Evolutionary conservation across 2,888 invertebrate genomes (phyloP).

Genomic region (Dicranocentrus wangi): DNA sequence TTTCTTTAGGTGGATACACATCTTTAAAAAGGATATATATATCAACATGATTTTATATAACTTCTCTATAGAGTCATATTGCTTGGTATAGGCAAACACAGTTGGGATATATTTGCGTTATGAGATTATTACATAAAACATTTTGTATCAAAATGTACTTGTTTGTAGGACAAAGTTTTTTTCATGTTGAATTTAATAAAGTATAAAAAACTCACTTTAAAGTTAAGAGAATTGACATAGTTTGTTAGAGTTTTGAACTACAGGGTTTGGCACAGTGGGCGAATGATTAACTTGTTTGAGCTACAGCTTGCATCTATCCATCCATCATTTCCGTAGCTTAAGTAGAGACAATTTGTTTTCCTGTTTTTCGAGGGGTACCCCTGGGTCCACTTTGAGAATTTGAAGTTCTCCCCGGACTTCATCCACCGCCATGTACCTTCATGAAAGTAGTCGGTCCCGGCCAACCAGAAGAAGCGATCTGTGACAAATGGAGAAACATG

Average conservation of each 20-base stretch:
- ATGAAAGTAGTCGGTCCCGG: conserved; percentile 64
- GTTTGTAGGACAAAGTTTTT: background rate
- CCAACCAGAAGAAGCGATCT: conserved; percentile 66
- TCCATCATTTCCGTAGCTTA: conserved; percentile 65
- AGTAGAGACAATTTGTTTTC: conserved; percentile 61
- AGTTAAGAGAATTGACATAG: too few species aligned
- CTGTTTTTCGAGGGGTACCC: conserved; percentile 61
- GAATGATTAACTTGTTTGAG: conserved; percentile 59
- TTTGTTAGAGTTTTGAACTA: too few species aligned
- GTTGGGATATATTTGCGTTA: background rate
- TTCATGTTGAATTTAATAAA: conserved; percentile 20
- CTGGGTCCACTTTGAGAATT: conserved; percentile 62
- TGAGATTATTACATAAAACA: background rate
- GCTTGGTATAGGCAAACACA: too few species aligned
- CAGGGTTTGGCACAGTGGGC: conserved; percentile 57
- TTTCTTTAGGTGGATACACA: background rate
- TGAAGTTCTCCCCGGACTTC: conserved; percentile 53
- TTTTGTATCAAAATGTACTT: conserved; percentile 30
- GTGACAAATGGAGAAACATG: too few species aligned
- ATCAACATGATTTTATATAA: too few species aligned
- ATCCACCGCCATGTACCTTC: conserved; percentile 67
- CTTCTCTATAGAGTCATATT: background rate
- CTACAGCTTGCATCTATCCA: conserved; percentile 65
- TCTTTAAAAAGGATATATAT: background rate
- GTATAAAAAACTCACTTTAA: too few species aligned